Evolutionary conservation across 2,888 invertebrate genomes (phyloP).

Genomic region (Ophion costatus): DNA sequence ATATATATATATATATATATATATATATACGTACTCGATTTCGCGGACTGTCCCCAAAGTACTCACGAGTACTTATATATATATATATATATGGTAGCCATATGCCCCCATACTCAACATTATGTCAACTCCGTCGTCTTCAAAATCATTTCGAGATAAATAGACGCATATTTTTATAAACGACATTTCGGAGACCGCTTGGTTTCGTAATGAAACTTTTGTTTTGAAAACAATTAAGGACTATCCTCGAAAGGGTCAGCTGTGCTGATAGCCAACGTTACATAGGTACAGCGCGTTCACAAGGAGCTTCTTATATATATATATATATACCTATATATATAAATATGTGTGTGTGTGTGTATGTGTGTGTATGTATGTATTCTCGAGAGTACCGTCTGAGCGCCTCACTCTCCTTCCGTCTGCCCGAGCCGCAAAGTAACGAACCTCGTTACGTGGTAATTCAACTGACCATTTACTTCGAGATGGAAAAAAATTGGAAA

Average conservation of each 20-base stretch:
- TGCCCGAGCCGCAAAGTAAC: constrained; percentile 64
- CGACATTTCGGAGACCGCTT: no score
- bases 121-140: no score
- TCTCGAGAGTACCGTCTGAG: constrained; percentile 14
- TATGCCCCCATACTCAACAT: no score
- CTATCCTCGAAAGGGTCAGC: neutral
- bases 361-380: neutral
- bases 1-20: neutral
- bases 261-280: neutral
- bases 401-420: constrained; percentile 26
- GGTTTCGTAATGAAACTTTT: no score
- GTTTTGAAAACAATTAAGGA: neutral
- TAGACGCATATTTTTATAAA: no score
- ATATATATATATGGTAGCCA: no score
- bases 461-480: constrained; percentile 63
- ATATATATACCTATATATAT: no score
- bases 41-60: no score
- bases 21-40: no score
- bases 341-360: no score
- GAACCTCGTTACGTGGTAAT: constrained; percentile 68
- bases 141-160: no score
- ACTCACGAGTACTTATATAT: no score
- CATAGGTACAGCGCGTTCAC: neutral
- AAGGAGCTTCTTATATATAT: neutral
- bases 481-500: constrained; percentile 32